Evolutionary conservation across 2,113 vertebrate species (phyloP), one percentile per base, ranked within the genome.

Genomic region (Chitala chitala): DNA sequence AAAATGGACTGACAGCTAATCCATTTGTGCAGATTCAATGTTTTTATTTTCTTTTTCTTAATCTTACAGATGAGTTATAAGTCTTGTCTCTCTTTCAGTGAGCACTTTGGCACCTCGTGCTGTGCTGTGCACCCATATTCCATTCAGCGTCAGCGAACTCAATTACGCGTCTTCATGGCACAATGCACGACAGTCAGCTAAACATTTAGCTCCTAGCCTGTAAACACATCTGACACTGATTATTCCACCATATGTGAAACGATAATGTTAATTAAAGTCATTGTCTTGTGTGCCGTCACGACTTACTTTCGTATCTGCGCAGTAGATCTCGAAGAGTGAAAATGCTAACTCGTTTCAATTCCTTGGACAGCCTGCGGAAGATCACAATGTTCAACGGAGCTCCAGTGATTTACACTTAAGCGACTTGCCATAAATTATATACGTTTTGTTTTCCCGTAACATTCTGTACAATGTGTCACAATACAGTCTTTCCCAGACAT

Each of bases 1-100:
- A 78, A 82, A 79, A 77, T 72, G 44, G 50, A 78, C 75, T 50
- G 89, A 90, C 88, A 89, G 83, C 88, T 90, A 91, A 91, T 91
- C 89, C 81, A 89, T 92, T 89, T 87, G 88, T 89, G 86, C 88
- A 90, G 90, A 91, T 91, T 89, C 88, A 83, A 83, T 85, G 86
- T 84, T 87, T 86, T 51, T 69, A 61, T 31, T 68, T 84, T 86
- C 86, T 61, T 61, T 61, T 26, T 63, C 84, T 82, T 82, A 81
- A 80, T 78, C 50, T 54, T 76, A 78, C 84, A 80, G 87, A 90
- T 87, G 88, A 89, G 88, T 88, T 84, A 86, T 89, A 85, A 78
- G 26, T 53, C 46, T 73, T 75, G 78, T 77, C 77, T 86, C 55
- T 29, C 33, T 63, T 76, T 82, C 78, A 61, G 77, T 76, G 73